A percentile compares a stretch with the other conserved stretches of the same genome.
Evolutionary conservation across 2,797 vertebrate species (phyloP).

Genomic region (Mormyrus hasselquistii): DNA sequence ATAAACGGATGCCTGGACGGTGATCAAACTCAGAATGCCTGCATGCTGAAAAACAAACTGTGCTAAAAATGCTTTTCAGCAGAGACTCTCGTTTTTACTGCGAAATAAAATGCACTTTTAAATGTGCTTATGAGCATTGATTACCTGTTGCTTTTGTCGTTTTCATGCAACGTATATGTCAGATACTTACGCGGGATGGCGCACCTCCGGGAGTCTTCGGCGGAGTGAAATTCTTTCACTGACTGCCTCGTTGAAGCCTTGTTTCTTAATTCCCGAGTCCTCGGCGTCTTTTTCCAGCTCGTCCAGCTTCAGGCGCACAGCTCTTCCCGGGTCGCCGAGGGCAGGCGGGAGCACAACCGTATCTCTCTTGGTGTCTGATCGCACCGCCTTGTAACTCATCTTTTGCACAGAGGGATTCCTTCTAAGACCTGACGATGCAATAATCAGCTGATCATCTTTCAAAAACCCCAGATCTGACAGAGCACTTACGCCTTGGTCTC

Average conservation of each 20-base stretch:
- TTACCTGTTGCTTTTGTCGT: background rate
- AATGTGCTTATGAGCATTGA: background rate
- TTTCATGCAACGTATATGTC: background rate
- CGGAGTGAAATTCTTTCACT: constrained; percentile 59
- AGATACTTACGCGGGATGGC: constrained; percentile 74
- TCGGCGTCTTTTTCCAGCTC: constrained; percentile 39
- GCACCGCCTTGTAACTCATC: constrained; percentile 60
- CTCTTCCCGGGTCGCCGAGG: constrained; percentile 32
- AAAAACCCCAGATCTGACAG: constrained; percentile 66
- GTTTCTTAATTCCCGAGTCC: constrained; percentile 42
- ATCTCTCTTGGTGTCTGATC: constrained; percentile 41
- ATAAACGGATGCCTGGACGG: background rate
- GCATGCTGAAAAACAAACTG: background rate
- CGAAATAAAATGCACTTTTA: background rate
- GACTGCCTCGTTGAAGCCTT: constrained; percentile 53
- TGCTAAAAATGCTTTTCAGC: background rate
- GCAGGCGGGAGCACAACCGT: constrained; percentile 22
- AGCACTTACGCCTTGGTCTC: constrained; percentile 57
- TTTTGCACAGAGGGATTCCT: constrained; percentile 35
- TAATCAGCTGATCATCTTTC: constrained; percentile 70
- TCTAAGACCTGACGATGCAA: constrained; percentile 40
- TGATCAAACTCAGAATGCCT: background rate
- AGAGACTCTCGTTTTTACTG: background rate
- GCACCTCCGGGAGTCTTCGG: constrained; percentile 65
- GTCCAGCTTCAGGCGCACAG: constrained; percentile 28